Evolutionary conservation across 2,797 vertebrate species (phyloP).

Genomic region (Tinamus major): DNA sequence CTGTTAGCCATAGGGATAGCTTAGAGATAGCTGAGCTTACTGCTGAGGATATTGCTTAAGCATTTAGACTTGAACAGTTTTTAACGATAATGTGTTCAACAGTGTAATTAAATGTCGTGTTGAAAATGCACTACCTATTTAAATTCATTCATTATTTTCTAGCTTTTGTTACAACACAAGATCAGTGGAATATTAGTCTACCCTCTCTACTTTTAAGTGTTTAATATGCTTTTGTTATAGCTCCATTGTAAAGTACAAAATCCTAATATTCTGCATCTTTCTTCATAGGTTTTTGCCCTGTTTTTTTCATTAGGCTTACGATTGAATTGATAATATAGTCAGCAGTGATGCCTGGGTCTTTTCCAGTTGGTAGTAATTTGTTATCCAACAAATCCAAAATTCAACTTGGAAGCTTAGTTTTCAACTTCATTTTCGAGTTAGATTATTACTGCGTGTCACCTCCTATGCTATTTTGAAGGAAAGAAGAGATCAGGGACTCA

Average conservation of each 20-base stretch:
- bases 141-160: neutral
- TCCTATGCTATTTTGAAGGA: neutral
- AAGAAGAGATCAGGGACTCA: neutral
- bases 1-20: neutral
- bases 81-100: neutral
- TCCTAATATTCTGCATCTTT: neutral
- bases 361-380: neutral
- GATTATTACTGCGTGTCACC: neutral
- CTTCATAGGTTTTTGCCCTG: fast-evolving
- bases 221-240: neutral
- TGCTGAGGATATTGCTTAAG: neutral
- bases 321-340: neutral
- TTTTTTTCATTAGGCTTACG: neutral
- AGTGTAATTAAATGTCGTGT: neutral
- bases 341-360: neutral
- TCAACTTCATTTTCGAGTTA: neutral
- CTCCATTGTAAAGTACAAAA: neutral
- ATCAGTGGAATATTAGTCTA: neutral
- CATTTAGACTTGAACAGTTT: fast-evolving
- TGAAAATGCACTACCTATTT: neutral
- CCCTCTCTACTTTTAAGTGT: neutral
- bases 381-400: neutral
- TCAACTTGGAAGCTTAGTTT: neutral
- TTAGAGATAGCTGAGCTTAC: neutral
- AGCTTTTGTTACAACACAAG: neutral